phyloP scores from a whole-genome alignment of 2,113 vertebrate species.

The Pteruthius melanotis region DNA sequence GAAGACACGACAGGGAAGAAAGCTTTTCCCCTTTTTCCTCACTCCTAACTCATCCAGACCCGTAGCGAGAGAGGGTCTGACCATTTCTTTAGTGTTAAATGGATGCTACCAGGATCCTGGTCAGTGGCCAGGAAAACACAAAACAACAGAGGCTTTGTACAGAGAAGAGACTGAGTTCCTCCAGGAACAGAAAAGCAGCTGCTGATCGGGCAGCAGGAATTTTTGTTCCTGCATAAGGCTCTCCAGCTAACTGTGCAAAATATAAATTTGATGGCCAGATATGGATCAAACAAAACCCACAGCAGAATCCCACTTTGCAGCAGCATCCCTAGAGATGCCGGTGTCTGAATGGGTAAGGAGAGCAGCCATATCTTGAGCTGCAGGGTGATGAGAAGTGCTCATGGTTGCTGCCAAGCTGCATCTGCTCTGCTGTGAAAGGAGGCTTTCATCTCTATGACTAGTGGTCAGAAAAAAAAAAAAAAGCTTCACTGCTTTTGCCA shows the following conservation, averaged over 20 bases:
- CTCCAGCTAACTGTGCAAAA: neutral
- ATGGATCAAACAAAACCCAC: neutral
- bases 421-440: neutral
- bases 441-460: neutral
- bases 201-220: neutral
- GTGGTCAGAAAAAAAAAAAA: neutral
- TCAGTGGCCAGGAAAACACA: neutral
- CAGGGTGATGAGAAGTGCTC: neutral
- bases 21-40: neutral
- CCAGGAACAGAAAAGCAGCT: neutral
- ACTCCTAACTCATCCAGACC: neutral
- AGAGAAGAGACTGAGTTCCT: neutral
- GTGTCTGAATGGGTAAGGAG: neutral
- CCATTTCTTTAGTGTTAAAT: neutral
- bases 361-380: neutral
- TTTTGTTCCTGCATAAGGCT: neutral
- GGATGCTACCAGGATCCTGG: neutral
- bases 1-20: neutral
- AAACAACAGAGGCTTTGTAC: neutral
- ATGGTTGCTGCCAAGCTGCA: neutral
- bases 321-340: neutral
- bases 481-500: neutral
- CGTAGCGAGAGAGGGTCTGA: neutral
- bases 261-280: neutral
- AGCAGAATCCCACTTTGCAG: neutral